Base-by-base conservation (phyloP, 2,113 vertebrate genomes). In the Myrmecophaga tridactyla region DNA sequence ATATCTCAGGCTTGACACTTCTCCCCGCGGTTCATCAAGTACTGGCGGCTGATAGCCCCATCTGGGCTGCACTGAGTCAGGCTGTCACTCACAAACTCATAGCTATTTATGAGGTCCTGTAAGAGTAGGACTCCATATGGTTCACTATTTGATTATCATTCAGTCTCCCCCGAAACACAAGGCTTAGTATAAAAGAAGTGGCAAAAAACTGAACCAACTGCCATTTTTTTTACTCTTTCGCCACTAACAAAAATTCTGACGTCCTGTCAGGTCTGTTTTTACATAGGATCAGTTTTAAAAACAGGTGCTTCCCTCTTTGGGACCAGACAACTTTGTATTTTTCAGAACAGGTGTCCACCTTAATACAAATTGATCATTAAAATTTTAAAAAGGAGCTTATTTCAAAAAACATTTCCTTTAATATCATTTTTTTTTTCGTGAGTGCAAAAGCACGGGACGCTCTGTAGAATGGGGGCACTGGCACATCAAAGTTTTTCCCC, bases 201-300 rank as follows among this genome's bases (percentile, higher is more conserved):
- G 98, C 98, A 97, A 98, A 96, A 70, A 99, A 86, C 65, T 98
- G 99, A 81, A 99, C 81, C 92, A 98, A 98, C 95, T 99, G 98
- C 91, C 98, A 98, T 98, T 98, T 99, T 99, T 96, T 93, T 98
- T 46, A 99, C 98, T 96, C 98, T 98, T 80, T 99, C 99, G 84
- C 98, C 97, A 97, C 98, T 98, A 86, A 99, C 72, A 94, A 99
- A 99, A 99, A 99, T 99, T 98, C 98, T 99, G 98, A 98, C 95
- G 89, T 98, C 96, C 93, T n/a, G 93, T 63, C 89, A 95, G 85
- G 91, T 84, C 94, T 88, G 69, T 43, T 60, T 96, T 91, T 88
- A 96, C 72, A 91, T 58, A 67, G 89, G 96, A 84, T 93, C 94
- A 78, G 93, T 97, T 96, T 93, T 73, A 86, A 96, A 92, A n/a